Base-by-base conservation (phyloP, 2,888 invertebrate genomes). In the Sarcophaga caerulescens region DNA sequence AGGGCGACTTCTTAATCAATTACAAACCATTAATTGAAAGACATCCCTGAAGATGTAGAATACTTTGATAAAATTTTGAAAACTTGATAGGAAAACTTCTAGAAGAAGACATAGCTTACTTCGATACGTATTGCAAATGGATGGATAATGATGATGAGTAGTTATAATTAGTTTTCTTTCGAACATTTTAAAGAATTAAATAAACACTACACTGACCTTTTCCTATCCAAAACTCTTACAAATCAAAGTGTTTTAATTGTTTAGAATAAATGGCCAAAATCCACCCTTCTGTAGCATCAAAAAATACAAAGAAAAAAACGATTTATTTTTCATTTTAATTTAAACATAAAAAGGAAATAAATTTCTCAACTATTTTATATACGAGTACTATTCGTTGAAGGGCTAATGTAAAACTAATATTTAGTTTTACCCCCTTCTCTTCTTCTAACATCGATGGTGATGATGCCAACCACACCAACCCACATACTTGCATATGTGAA, bases 371-470 rank as follows among this genome's bases (percentile, higher is more conserved):
- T 52, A 68, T 76, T 84, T 35, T 73, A 59, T 70, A 45, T 59
- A n/a, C n/a, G n/a, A n/a, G n/a, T n/a, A 47, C 25, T 75, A 76
- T 59, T 77, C 35, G 35, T 2, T 66, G n/a, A 3, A 25, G 19
- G 68, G 45, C 78, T 84, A 79, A 84, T 86, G 86, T 84, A 78
- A 86, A 86, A 84, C 86, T 86, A 86, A 86, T 84, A 86, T 86
- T 86, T 86, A 74, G 77, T 70, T 74, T 3, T 17, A 78, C 65
- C 81, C 66, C 52, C 3, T 52, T 12, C 17, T 78, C 68, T 44
- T 45, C 77, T 17, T 19, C 23, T 10, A 25, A 63, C 8, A n/a
- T 52, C 35, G 10, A 11, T 66, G 45, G 44, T 8, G 35, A 11
- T 66, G 45, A 57, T 8, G 23, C 25, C 19, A 25, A 52, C 65